phyloP scores from a whole-genome alignment of 2,888 invertebrate species.

The Helicoverpa assulta region DNA sequence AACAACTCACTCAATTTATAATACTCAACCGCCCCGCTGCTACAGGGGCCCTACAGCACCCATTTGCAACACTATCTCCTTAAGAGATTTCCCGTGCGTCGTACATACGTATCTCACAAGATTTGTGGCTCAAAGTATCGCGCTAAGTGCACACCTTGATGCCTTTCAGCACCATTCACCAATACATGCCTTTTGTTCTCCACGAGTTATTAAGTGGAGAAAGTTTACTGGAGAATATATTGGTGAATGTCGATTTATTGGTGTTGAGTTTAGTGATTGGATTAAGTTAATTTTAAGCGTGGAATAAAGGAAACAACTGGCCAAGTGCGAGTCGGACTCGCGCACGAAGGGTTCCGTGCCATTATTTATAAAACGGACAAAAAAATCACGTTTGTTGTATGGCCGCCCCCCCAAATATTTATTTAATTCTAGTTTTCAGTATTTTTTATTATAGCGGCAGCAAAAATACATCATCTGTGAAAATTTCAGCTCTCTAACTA shows the following conservation, averaged over 20 bases:
- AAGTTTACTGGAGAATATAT: background rate
- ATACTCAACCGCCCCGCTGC: slow-evolving; percentile 14
- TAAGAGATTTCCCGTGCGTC: slow-evolving; percentile 63
- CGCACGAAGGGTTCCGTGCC: no score
- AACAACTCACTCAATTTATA: background rate
- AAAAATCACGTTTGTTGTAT: no score
- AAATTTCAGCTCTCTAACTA: no score
- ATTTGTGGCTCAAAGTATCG: slow-evolving; percentile 69
- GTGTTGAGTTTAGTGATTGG: background rate
- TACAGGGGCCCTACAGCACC: slow-evolving; percentile 52
- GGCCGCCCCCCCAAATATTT: no score
- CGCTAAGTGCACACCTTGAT: slow-evolving; percentile 65
- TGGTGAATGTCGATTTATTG: background rate
- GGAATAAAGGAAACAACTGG: no score
- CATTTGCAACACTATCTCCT: slow-evolving; percentile 72
- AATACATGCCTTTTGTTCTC: slow-evolving; percentile 28
- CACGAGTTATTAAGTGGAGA: slow-evolving; percentile 17
- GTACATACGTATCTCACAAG: slow-evolving; percentile 59
- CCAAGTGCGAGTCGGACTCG: no score
- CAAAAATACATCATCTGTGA: no score
- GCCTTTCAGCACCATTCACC: slow-evolving; percentile 32
- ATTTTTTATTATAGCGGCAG: no score
- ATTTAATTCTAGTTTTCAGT: no score
- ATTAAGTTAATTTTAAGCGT: background rate
- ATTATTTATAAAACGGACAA: no score